Evolutionary conservation across 2,113 vertebrate genomes (phyloP).

Genomic region (Alosa alosa): DNA sequence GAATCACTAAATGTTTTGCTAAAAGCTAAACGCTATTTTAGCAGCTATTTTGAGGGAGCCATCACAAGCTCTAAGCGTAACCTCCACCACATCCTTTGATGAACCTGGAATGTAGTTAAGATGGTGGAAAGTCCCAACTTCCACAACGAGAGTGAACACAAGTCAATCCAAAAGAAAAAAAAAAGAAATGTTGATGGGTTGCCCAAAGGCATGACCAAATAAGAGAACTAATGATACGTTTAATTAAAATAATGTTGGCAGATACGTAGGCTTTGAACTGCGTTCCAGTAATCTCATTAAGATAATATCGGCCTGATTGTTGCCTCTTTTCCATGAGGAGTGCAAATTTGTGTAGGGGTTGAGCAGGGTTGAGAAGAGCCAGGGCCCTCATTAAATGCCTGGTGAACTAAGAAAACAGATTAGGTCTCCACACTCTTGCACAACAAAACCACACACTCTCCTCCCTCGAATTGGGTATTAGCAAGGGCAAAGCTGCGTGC

Average conservation of each 20-base stretch:
- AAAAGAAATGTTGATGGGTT: too few relatives aligned
- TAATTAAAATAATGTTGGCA: constrained; percentile 63
- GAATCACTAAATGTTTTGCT: too few relatives aligned
- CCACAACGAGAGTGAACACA: background rate
- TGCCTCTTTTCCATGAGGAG: constrained; percentile 57
- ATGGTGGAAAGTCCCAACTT: background rate
- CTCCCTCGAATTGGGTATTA: constrained; percentile 14
- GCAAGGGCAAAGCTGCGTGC: constrained; percentile 23
- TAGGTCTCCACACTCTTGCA: constrained; percentile 41
- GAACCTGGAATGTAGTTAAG: background rate
- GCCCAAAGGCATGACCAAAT: constrained; percentile 23
- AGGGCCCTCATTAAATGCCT: constrained; percentile 60
- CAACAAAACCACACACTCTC: constrained; percentile 35
- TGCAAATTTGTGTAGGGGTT: constrained; percentile 13
- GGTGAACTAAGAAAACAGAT: constrained; percentile 58
- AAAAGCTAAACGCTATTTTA: too few relatives aligned
- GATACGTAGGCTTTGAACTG: constrained; percentile 54
- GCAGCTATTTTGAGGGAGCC: too few relatives aligned
- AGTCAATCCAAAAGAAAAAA: too few relatives aligned
- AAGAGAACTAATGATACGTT: constrained; percentile 58
- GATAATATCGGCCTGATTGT: constrained; percentile 68
- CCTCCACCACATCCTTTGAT: background rate
- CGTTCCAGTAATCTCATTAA: constrained; percentile 69
- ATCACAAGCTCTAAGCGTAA: too few relatives aligned
- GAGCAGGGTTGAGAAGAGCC: background rate